Evolutionary conservation across 2,113 vertebrate species (phyloP).

Genomic region (Amphiprion percula): DNA sequence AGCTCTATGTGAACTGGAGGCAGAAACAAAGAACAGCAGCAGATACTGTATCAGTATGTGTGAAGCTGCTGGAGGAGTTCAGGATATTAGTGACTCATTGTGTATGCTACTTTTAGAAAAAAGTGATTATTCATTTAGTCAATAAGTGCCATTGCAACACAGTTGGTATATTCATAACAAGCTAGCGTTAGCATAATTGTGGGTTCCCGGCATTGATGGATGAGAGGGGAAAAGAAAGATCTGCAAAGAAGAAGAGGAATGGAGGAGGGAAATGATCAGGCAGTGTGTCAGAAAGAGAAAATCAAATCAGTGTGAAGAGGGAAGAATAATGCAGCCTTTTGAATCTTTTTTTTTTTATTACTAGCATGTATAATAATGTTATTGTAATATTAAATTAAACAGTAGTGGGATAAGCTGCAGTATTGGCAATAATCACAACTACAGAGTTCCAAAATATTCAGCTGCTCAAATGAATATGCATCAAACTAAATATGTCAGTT

Average conservation of each 20-base stretch:
- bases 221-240: slow-evolving; percentile 25
- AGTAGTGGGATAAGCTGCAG: too few species aligned
- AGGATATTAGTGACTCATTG: slow-evolving; percentile 14
- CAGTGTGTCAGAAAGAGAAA: slow-evolving; percentile 36
- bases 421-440: too few species aligned
- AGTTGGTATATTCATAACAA: slow-evolving; percentile 60
- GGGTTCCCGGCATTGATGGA: slow-evolving; percentile 53
- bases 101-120: slow-evolving; percentile 15
- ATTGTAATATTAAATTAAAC: too few species aligned
- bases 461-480: too few species aligned
- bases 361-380: neutral
- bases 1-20: neutral
- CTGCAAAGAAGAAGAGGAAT: neutral
- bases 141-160: slow-evolving; percentile 45
- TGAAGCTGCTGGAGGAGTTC: neutral
- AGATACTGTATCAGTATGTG: neutral
- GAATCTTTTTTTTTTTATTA: neutral
- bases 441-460: too few species aligned
- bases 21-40: neutral
- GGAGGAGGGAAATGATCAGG: slow-evolving; percentile 23
- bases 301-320: slow-evolving; percentile 45
- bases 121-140: slow-evolving; percentile 59
- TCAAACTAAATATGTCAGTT: too few species aligned
- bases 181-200: slow-evolving; percentile 45
- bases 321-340: slow-evolving; percentile 24